Evolutionary conservation across 2,113 vertebrate genomes (phyloP).

Genomic region (Clinocottus analis): DNA sequence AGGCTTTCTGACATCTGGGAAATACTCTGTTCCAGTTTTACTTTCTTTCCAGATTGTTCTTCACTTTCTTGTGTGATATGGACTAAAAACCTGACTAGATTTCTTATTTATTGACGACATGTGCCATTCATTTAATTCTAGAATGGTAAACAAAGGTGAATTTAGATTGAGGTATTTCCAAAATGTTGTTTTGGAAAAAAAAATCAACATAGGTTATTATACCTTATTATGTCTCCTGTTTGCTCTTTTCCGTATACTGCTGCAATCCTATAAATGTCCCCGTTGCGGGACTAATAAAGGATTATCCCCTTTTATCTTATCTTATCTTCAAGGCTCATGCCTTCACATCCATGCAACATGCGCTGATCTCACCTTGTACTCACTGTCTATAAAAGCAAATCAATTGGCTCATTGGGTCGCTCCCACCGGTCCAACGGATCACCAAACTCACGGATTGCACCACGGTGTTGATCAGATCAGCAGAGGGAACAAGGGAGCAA

Average conservation of each 20-base stretch:
- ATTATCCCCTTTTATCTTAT: too few species aligned
- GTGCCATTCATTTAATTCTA: background rate
- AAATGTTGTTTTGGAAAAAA: background rate
- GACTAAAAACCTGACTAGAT: background rate
- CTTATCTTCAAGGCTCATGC: background rate
- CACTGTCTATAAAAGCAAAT: slow-evolving; percentile 19
- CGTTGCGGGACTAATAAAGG: too few species aligned
- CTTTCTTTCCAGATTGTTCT: background rate
- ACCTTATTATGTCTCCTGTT: too few species aligned
- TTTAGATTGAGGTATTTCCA: background rate
- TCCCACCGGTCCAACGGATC: too few species aligned
- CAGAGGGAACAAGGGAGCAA: background rate
- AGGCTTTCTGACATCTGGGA: background rate
- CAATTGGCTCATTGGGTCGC: slow-evolving; percentile 25
- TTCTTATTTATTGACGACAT: background rate
- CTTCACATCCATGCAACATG: background rate
- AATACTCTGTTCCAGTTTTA: background rate
- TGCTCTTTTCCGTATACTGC: too few species aligned
- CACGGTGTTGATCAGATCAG: background rate
- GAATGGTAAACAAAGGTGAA: background rate
- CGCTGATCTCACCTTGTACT: slow-evolving; percentile 8
- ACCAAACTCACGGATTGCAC: too few species aligned
- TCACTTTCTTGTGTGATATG: background rate
- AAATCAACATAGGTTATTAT: too few species aligned
- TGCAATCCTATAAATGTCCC: too few species aligned